These are phyloP conservation scores for Chironomus tepperi DNA, from an alignment of 1,140 invertebrate species.

Conservation along the genomic window DNA sequence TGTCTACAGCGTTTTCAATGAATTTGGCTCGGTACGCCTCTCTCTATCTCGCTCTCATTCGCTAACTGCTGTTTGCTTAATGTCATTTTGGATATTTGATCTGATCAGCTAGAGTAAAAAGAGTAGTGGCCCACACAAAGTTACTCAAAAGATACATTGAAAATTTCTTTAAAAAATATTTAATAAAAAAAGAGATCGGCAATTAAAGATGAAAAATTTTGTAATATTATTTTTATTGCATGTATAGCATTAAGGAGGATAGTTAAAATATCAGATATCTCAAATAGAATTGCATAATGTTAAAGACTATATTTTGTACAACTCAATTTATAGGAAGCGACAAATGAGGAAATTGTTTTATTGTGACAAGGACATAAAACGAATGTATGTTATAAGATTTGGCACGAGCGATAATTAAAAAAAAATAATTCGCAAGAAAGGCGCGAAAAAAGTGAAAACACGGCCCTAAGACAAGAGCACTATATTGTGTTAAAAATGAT, in stretches of 20 bases:
- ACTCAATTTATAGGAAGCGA: slow-evolving; percentile 2
- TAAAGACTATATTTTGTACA: background rate
- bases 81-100: background rate
- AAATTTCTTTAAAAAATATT: no score
- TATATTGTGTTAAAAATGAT: slow-evolving; percentile 5
- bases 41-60: background rate
- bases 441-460: background rate
- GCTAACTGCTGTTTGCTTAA: background rate
- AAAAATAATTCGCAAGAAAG: slow-evolving; percentile 7
- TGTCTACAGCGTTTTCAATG: background rate
- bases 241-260: no score
- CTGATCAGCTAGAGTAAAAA: no score
- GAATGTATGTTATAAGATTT: background rate
- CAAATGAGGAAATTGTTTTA: slow-evolving; percentile 4
- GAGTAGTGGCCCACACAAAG: no score
- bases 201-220: no score
- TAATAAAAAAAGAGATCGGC: no score
- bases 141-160: no score
- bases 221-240: no score
- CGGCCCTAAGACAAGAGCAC: background rate
- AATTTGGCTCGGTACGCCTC: background rate
- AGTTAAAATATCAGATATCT: no score
- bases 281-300: no score
- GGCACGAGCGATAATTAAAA: slow-evolving; percentile 7
- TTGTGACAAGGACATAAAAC: slow-evolving; percentile 8